These are phyloP conservation scores for Paralichthys olivaceus DNA, from an alignment of 2,113 vertebrate species.

Conservation along the genomic window DNA sequence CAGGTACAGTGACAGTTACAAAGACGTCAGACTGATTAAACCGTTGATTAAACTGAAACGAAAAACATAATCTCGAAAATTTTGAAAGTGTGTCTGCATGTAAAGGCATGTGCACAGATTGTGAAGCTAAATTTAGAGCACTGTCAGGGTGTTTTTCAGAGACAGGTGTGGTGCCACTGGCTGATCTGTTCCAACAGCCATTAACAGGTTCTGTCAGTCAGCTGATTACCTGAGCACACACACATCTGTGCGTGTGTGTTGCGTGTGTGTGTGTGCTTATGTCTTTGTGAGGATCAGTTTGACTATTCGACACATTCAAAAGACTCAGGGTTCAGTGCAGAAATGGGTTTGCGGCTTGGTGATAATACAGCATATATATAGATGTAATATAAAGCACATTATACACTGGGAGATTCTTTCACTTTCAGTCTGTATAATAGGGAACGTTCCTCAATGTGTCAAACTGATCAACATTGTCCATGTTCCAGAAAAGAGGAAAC, in stretches of 20 bases:
- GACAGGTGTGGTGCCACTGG: slow-evolving; percentile 28
- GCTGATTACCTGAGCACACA: background rate
- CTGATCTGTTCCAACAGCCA: slow-evolving; percentile 11
- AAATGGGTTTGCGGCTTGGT: background rate
- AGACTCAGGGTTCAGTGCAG: too few species aligned
- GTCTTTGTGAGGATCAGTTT: background rate
- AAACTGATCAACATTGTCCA: background rate
- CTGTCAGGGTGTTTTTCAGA: background rate
- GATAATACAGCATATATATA: background rate
- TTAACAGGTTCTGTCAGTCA: slow-evolving; percentile 59
- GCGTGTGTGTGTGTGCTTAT: background rate
- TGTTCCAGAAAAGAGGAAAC: background rate
- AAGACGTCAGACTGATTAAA: background rate
- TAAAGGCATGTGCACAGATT: background rate
- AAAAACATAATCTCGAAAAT: background rate
- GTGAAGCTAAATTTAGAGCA: background rate
- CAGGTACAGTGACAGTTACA: slow-evolving; percentile 65
- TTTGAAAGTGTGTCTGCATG: background rate
- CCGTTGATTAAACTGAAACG: background rate
- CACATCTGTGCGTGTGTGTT: background rate
- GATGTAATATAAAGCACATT: background rate
- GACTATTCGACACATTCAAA: background rate
- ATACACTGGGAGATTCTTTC: background rate
- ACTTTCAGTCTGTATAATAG: background rate
- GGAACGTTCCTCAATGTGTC: background rate